A percentile compares a stretch with the other conserved stretches of the same genome.
Conservation (phyloP, 2,888 invertebrate species). For the Acanthococcus lagerstroemiae region DNA sequence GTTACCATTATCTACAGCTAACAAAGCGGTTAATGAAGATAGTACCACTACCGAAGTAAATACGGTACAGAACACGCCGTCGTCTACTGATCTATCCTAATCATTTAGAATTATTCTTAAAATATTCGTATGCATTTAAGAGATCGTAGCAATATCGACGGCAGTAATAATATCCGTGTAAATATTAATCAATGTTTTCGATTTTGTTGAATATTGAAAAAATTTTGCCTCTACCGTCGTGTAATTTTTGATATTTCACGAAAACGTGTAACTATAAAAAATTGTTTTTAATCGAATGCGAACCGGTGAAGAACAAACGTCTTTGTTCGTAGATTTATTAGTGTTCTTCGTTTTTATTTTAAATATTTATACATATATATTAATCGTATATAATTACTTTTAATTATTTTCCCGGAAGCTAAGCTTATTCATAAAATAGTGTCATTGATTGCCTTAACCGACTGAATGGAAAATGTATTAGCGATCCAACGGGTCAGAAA, state of each 20-base stretch:
- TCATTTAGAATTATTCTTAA: not conserved
- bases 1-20: conserved; percentile 17
- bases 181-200: not conserved
- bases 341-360: too few relatives aligned
- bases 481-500: too few relatives aligned
- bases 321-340: too few relatives aligned
- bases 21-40: not conserved
- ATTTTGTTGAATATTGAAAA: not conserved
- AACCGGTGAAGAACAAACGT: not conserved
- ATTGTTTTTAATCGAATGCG: not conserved
- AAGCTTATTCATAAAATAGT: too few relatives aligned
- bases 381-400: too few relatives aligned
- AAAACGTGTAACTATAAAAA: not conserved
- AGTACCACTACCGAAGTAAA: not conserved
- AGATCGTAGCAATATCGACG: not conserved
- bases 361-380: too few relatives aligned
- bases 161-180: not conserved
- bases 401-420: too few relatives aligned
- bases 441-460: too few relatives aligned
- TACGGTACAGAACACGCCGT: not conserved
- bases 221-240: not conserved
- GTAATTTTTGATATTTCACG: not conserved
- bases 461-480: too few relatives aligned
- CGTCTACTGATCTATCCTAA: not conserved
- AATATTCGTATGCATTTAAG: not conserved